phyloP scores from a whole-genome alignment of 2,888 invertebrate species.

The Bimastos eiseni region DNA sequence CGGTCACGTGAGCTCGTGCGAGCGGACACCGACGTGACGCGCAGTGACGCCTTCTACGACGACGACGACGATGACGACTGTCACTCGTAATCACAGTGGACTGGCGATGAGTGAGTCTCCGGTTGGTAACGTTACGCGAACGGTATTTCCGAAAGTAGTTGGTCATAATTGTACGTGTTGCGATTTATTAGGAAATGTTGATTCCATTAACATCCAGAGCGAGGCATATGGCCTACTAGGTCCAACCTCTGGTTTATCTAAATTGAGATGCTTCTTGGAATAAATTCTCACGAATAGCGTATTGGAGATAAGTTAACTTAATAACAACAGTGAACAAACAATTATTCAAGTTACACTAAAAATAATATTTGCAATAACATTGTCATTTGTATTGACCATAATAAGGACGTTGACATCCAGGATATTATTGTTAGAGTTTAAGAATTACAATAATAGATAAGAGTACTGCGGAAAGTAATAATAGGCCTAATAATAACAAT shows the following conservation, averaged over 20 bases:
- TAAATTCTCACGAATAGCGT: too few relatives aligned
- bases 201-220: too few relatives aligned
- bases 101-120: background rate
- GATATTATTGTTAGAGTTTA: background rate
- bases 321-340: too few relatives aligned
- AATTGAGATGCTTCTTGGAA: too few relatives aligned
- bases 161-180: too few relatives aligned
- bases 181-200: background rate
- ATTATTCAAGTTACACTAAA: too few relatives aligned
- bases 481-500: background rate
- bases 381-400: background rate
- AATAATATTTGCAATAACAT: background rate
- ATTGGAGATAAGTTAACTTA: too few relatives aligned
- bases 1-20: slow-evolving; percentile 21
- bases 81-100: background rate
- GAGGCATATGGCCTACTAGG: too few relatives aligned
- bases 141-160: background rate
- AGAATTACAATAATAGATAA: too few relatives aligned
- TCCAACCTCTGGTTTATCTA: too few relatives aligned
- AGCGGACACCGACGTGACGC: slow-evolving; percentile 20
- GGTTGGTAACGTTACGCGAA: background rate
- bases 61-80: slow-evolving; percentile 15
- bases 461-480: background rate
- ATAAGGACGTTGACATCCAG: too few relatives aligned
- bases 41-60: background rate